These are phyloP conservation scores for Hedychridium roseum DNA, from an alignment of 2,888 invertebrate genomes.

Conservation along the genomic window DNA sequence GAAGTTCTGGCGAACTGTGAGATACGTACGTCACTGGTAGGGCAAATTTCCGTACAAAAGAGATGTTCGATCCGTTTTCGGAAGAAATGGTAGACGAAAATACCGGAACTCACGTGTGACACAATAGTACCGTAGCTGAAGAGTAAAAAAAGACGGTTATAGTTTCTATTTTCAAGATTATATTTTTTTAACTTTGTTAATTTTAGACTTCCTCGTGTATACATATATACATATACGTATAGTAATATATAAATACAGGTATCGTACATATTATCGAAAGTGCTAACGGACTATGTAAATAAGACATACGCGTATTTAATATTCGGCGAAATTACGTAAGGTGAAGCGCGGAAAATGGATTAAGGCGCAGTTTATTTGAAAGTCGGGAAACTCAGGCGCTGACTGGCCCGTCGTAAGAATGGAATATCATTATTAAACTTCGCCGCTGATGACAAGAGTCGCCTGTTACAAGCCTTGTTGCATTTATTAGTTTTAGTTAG, in stretches of 20 bases:
- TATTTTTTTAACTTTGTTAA: slow-evolving; percentile 53
- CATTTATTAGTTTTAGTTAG: slow-evolving; percentile 41
- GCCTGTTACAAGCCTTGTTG: slow-evolving; percentile 30
- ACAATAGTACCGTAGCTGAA: slow-evolving; percentile 42
- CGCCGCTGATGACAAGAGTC: too few species aligned
- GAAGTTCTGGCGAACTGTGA: slow-evolving; percentile 17
- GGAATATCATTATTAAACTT: too few species aligned
- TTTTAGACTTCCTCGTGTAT: slow-evolving; percentile 45
- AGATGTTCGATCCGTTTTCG: slow-evolving; percentile 38
- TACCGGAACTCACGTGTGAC: slow-evolving; percentile 29
- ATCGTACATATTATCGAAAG: slow-evolving; percentile 26
- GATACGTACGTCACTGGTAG: slow-evolving; percentile 22
- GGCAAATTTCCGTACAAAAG: slow-evolving; percentile 35
- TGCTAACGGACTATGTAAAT: too few species aligned
- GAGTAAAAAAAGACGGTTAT: slow-evolving; percentile 48
- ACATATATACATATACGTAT: slow-evolving; percentile 25
- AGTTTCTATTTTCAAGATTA: slow-evolving; percentile 53
- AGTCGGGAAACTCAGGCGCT: too few species aligned
- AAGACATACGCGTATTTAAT: slow-evolving; percentile 8
- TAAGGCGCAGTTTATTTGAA: too few species aligned
- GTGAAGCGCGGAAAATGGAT: too few species aligned
- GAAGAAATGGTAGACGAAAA: slow-evolving; percentile 6
- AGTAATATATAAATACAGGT: slow-evolving; percentile 13
- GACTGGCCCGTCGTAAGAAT: too few species aligned
- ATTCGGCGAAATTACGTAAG: background rate